Evolutionary conservation across 1,140 invertebrate genomes (phyloP), one percentile per base, ranked within the genome.

Genomic region (Penaeus vannamei): DNA sequence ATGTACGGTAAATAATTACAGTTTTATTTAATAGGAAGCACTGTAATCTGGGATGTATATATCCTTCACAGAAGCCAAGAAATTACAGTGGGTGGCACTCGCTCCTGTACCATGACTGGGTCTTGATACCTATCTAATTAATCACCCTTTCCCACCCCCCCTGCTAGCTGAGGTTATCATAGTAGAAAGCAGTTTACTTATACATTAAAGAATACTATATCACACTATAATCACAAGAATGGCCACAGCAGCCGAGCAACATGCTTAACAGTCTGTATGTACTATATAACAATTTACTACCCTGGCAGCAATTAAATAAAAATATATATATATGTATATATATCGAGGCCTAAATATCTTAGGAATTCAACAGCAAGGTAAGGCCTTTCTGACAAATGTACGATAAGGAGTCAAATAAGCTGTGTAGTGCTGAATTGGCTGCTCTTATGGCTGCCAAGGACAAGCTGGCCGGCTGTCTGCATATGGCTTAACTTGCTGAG

Each of bases 401-500:
- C 42, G 66, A 84, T 84, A 69, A 29, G 36, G 29, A 76, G 72
- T n/a, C 72, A 29, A 76, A 84, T 42, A 69, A 66, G 29, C 29
- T 84, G 77, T 76, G 69, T 85, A 77, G 46, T 84, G 82, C 60
- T 84, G 82, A 79, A 46, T 46, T 79, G 69, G 60, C 81, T 36
- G 61, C 69, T 61, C 83, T 66, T 79, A 80, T 62, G 82, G 87
- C 87, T 89, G 87, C 82, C 82, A 79, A 62, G 83, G 72, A 79
- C 29, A 60, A 77, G 82, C 87, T 84, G 87, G 87, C 87, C 82
- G 76, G 87, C 69, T 79, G 87, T 53, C 22, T 69, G 87, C 87
- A 89, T 89, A 85, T 84, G 87, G 87, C 82, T 84, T 84, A 79
- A 83, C 87, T 89, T 89, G 87, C 87, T 89, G 66, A 62, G 82